Conservation (phyloP, 2,888 invertebrate species). For the Andrena camellia region DNA sequence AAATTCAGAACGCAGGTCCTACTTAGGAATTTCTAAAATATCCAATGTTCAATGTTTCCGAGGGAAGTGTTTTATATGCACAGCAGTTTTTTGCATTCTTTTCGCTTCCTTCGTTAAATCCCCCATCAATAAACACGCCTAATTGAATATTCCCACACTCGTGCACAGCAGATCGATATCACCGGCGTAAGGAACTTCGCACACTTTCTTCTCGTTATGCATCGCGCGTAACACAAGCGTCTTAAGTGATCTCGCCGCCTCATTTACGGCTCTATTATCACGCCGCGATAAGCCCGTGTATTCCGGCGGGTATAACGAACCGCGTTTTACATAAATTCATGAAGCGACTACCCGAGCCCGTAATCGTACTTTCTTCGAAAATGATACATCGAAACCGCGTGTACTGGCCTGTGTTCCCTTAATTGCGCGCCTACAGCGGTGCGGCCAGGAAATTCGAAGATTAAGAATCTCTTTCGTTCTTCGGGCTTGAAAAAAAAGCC, state of each 20-base stretch:
- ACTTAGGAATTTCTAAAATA: not conserved
- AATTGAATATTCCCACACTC: slow-evolving; percentile 21
- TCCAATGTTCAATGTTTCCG: too few species aligned
- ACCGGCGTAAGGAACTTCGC: slow-evolving; percentile 45
- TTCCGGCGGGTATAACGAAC: slow-evolving; percentile 13
- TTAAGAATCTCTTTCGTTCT: slow-evolving; percentile 1
- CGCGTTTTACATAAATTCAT: slow-evolving; percentile 6
- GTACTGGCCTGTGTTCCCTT: slow-evolving; percentile 3
- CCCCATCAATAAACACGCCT: slow-evolving; percentile 9
- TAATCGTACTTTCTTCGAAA: slow-evolving; percentile 1
- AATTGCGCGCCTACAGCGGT: slow-evolving; percentile 4
- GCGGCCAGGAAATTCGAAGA: slow-evolving; percentile 21
- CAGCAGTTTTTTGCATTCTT: too few species aligned
- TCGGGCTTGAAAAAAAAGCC: not conserved
- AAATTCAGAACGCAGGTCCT: not conserved
- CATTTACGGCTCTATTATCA: slow-evolving; percentile 34
- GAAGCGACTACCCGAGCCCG: not conserved
- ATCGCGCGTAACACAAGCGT: slow-evolving; percentile 6
- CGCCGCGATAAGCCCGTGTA: not conserved
- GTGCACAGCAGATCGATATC: slow-evolving; percentile 23
- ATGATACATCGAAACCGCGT: slow-evolving; percentile 6
- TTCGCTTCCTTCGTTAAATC: not conserved
- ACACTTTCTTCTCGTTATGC: slow-evolving; percentile 42
- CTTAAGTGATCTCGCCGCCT: slow-evolving; percentile 6
- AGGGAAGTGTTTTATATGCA: too few species aligned